Base-by-base conservation (phyloP, 1,140 invertebrate genomes). In the Diorhabda sublineata region DNA sequence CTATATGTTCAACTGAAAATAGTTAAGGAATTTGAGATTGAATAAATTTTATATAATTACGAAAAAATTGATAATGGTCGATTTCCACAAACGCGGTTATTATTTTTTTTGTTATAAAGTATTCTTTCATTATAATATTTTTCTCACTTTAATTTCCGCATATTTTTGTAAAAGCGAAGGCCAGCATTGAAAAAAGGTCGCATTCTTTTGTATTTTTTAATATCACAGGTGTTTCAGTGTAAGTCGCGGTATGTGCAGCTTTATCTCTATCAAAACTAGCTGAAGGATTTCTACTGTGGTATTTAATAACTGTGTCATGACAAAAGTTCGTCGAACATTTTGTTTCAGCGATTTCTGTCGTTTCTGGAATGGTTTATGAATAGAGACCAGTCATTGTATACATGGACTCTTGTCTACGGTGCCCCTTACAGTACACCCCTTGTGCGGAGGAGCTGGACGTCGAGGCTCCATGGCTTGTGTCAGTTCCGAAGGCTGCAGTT, bases 381-480 rank as follows among this genome's bases (percentile, higher is more conserved):
- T 93, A 93, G n/a, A 93, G 84, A n/a, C 91, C 91, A 41, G 91
- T 93, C 90, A 92, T 92, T 45, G 91, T 89, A 80, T 93, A 93
- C 90, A 92, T 92, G 73, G 90, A 92, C 81, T 93, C 91, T 84
- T 92, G 91, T 77, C 91, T 86, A 76, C 91, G 87, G 79, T 86
- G 85, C 2, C 85, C 85, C 57, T 81, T 73, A 69, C 82, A 79
- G 74, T 84, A 82, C n/a, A 64, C 47, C 8, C 42, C 42, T 9
- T 58, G 42, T 5, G 60, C 42, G 58, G 42, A 6, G 3, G 64
- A 66, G 44, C 9, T 64, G 3, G 62, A 45, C 47, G 64, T 58
- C 3, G 64, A 63, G 9, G 61, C 61, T 63, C 44, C 61, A 45
- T 66, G 64, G 47, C 26, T 58, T 3, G 64, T 56, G 5, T 57